These are phyloP conservation scores for Nephrotoma flavescens DNA, from an alignment of 2,888 invertebrate genomes.

Conservation along the genomic window DNA sequence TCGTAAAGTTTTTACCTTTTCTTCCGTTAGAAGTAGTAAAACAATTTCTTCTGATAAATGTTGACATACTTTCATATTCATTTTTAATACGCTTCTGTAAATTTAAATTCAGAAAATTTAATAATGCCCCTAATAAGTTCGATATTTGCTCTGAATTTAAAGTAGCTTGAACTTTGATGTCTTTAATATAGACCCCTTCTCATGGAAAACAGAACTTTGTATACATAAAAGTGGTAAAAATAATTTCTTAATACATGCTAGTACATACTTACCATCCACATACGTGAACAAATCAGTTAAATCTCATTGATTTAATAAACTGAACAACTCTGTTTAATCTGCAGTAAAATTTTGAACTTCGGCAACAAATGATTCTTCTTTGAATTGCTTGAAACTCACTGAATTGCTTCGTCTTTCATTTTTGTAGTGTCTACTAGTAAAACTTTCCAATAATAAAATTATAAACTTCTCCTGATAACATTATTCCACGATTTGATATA, in stretches of 20 bases:
- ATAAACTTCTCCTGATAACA: no score
- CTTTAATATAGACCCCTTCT: neutral
- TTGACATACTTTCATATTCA: no score
- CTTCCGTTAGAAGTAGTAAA: no score
- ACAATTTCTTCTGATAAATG: no score
- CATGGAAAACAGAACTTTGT: neutral
- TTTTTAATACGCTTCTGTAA: no score
- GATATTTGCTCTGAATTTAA: neutral
- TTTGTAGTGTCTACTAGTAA: no score
- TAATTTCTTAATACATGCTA: no score
- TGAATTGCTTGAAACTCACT: neutral
- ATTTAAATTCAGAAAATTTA: neutral
- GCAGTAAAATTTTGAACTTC: neutral
- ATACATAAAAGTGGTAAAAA: neutral
- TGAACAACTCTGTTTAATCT: neutral
- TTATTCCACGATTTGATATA: no score
- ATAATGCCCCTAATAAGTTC: neutral
- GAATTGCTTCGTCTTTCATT: neutral
- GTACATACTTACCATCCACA: neutral
- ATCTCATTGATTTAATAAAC: neutral
- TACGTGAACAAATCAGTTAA: neutral
- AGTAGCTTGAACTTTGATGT: neutral
- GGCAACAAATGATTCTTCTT: neutral
- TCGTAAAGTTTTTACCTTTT: no score
- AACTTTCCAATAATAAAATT: no score